A percentile compares a stretch with the other conserved stretches of the same genome.
Evolutionary conservation across 2,113 vertebrate genomes (phyloP).

Genomic region (Alectura lathami): DNA sequence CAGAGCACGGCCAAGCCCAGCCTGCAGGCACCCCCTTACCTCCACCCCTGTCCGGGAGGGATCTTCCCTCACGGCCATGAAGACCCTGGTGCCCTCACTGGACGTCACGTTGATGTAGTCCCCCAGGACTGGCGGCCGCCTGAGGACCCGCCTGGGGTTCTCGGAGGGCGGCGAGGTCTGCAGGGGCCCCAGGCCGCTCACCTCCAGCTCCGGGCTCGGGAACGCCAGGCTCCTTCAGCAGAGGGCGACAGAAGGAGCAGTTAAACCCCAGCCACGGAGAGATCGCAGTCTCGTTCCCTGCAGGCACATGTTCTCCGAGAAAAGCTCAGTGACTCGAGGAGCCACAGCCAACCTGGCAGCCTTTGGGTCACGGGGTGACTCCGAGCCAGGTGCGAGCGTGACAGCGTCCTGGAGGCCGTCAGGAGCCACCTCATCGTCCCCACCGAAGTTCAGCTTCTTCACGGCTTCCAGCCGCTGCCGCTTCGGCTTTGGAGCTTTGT

Average conservation of each 20-base stretch:
- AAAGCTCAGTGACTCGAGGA: not conserved
- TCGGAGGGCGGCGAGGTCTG: constrained; percentile 12
- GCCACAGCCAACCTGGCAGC: constrained; percentile 59
- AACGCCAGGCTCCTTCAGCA: not conserved
- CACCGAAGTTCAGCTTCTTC: constrained; percentile 83
- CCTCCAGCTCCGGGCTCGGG: not conserved
- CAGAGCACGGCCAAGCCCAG: not conserved
- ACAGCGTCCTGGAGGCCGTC: constrained; percentile 44
- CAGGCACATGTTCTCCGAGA: not conserved
- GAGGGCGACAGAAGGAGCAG: not conserved
- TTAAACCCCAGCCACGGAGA: not conserved
- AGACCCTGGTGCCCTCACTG: constrained; percentile 83
- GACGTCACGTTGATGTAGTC: constrained; percentile 93
- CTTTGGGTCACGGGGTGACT: constrained; percentile 25
- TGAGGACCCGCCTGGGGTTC: constrained; percentile 68
- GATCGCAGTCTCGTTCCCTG: not conserved
- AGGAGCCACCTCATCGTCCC: not conserved
- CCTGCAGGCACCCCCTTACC: constrained; percentile 13
- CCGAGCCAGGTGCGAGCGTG: constrained; percentile 78
- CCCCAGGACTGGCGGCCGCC: constrained; percentile 85
- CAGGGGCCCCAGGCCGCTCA: constrained; percentile 59
- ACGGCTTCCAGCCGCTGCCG: constrained; percentile 82
- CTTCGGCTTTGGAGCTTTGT: constrained; percentile 82
- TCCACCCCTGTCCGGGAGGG: constrained; percentile 31
- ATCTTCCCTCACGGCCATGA: constrained; percentile 82